phyloP scores from a whole-genome alignment of 2,113 vertebrate species.

The Microcebus griseorufus region DNA sequence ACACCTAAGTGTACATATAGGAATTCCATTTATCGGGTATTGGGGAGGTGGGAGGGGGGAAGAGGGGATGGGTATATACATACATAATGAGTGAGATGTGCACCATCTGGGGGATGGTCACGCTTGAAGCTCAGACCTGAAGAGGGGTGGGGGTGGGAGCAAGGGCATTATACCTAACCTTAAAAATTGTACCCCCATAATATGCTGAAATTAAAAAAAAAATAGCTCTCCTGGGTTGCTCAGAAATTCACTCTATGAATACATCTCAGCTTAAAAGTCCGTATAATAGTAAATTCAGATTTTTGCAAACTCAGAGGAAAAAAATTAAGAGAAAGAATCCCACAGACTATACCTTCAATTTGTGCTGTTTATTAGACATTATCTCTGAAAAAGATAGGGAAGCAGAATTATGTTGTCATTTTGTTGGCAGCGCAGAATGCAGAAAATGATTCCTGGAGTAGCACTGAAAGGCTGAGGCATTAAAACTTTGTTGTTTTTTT shows the following conservation, averaged over 20 bases:
- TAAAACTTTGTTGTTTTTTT: slow-evolving; percentile 28
- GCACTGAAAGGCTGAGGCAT: slow-evolving; percentile 16
- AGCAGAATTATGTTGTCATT: slow-evolving; percentile 60
- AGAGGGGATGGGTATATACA: too few species aligned
- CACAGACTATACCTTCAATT: background rate
- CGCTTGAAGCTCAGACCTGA: too few species aligned
- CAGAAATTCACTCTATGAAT: background rate
- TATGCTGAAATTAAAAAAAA: background rate
- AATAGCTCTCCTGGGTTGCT: background rate
- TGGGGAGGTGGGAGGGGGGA: too few species aligned
- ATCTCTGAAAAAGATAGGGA: slow-evolving; percentile 46
- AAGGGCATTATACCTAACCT: too few species aligned
- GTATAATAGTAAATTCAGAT: background rate
- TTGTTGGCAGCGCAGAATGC: slow-evolving; percentile 27
- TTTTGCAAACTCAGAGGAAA: background rate
- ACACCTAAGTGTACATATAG: too few species aligned
- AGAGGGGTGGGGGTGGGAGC: too few species aligned
- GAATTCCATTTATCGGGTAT: too few species aligned
- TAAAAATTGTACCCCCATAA: too few species aligned
- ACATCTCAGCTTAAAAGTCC: background rate
- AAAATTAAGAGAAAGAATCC: background rate
- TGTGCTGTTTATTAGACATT: slow-evolving; percentile 39
- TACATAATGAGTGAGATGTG: too few species aligned
- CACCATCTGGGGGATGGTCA: too few species aligned
- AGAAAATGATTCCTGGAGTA: slow-evolving; percentile 31